These are phyloP conservation scores for Siniperca scherzeri DNA, from an alignment of 2,797 vertebrate species.

Conservation along the genomic window DNA sequence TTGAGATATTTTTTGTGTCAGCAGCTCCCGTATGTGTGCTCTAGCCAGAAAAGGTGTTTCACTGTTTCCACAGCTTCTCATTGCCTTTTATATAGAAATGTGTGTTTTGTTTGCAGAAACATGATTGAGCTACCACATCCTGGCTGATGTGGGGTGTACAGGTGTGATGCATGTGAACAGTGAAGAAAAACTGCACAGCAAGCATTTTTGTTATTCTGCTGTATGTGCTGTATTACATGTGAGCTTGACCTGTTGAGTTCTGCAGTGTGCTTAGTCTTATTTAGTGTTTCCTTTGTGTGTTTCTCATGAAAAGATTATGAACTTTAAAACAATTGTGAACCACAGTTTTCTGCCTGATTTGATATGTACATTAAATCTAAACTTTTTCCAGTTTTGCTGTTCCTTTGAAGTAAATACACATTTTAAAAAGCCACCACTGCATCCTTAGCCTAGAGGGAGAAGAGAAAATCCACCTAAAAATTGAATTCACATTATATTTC, in stretches of 20 bases:
- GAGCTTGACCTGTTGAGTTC: neutral
- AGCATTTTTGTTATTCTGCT: neutral
- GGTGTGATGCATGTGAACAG: neutral
- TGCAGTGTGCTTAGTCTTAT: neutral
- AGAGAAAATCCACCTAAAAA: neutral
- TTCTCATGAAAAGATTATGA: neutral
- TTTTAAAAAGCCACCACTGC: neutral
- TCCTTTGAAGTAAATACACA: neutral
- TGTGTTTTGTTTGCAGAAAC: slow-evolving; percentile 53
- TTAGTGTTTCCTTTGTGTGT: neutral
- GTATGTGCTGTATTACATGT: neutral
- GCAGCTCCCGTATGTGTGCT: neutral
- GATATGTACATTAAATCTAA: slow-evolving; percentile 28
- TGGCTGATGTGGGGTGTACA: slow-evolving; percentile 22
- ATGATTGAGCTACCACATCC: slow-evolving; percentile 66
- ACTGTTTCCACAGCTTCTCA: neutral
- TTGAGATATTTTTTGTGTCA: neutral
- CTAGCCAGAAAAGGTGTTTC: neutral
- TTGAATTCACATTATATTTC: neutral
- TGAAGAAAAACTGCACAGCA: slow-evolving; percentile 29
- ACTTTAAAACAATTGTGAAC: neutral
- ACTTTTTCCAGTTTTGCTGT: neutral
- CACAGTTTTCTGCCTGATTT: neutral
- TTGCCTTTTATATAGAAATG: slow-evolving; percentile 46
- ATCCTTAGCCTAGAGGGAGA: neutral